These are phyloP conservation scores for Candidula unifasciata DNA, from an alignment of 2,888 invertebrate genomes.

Conservation along the genomic window DNA sequence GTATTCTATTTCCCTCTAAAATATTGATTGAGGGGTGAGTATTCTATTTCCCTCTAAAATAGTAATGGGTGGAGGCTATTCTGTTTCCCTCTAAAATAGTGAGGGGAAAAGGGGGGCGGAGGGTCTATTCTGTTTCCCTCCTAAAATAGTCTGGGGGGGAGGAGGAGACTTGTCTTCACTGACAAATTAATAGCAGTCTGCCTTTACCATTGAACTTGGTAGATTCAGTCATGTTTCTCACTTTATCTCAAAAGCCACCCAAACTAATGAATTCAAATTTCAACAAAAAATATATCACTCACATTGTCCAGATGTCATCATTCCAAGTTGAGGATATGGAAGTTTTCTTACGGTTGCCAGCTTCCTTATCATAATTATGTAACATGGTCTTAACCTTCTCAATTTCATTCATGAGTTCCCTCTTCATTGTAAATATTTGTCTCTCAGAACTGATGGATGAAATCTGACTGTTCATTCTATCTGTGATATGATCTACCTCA, in stretches of 20 bases:
- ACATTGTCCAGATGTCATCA: constrained; percentile 33
- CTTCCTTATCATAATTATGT: neutral
- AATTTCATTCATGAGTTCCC: constrained; percentile 36
- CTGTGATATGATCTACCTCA: constrained; percentile 17
- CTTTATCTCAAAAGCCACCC: neutral
- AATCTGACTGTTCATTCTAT: constrained; percentile 22
- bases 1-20: too few species aligned
- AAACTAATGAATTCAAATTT: constrained; percentile 31
- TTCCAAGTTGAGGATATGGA: constrained; percentile 2
- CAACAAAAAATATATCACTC: constrained; percentile 11
- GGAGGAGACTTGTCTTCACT: too few species aligned
- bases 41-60: too few species aligned
- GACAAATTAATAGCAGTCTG: too few species aligned
- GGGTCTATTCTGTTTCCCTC: too few species aligned
- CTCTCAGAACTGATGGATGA: constrained; percentile 8
- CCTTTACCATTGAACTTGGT: too few species aligned
- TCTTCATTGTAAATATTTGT: constrained; percentile 21
- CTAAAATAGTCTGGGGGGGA: too few species aligned
- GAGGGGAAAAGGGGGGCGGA: too few species aligned
- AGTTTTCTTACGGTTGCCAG: neutral
- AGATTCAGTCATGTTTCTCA: too few species aligned
- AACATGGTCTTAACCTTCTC: constrained; percentile 47
- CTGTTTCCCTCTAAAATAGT: too few species aligned
- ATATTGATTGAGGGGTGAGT: too few species aligned
- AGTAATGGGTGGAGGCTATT: too few species aligned